A percentile compares a stretch with the other conserved stretches of the same genome.
These are phyloP conservation scores for Caenorhabditis sp. DNA, from an alignment of 2,888 invertebrate species.

Conservation along the genomic window DNA sequence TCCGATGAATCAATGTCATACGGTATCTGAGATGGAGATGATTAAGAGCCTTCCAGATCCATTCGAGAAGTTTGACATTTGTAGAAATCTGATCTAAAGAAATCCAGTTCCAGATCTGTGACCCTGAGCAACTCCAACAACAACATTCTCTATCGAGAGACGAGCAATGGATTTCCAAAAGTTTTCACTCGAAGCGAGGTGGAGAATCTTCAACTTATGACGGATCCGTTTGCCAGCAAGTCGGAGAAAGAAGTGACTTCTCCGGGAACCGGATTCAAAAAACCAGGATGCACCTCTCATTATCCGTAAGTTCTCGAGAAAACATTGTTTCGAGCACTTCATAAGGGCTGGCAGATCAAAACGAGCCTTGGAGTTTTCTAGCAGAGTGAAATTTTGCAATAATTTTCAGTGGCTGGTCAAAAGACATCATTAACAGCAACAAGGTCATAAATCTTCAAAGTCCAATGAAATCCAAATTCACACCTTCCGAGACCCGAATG, in stretches of 20 bases:
- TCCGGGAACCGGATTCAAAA: neutral
- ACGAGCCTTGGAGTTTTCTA: no score
- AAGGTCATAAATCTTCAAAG: constrained; percentile 3
- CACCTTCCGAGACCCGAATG: constrained; percentile 11
- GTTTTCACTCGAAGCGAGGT: constrained; percentile 46
- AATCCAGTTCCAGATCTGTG: neutral
- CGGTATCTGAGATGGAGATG: constrained; percentile 6
- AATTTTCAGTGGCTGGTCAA: constrained; percentile 33
- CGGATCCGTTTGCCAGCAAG: constrained; percentile 25
- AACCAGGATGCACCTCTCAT: neutral
- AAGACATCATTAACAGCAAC: constrained; percentile 2
- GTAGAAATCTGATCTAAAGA: neutral
- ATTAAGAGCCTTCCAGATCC: constrained; percentile 19
- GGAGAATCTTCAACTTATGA: constrained; percentile 29
- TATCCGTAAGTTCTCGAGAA: constrained; percentile 1
- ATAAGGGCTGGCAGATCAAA: no score
- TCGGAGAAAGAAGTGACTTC: neutral
- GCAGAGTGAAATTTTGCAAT: neutral
- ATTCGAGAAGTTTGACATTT: constrained; percentile 13
- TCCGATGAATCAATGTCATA: neutral
- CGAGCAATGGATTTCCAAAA: constrained; percentile 37
- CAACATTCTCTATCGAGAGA: constrained; percentile 37
- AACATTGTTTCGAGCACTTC: no score
- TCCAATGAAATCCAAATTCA: neutral
- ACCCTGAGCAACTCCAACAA: neutral